Conservation (phyloP, 1,140 invertebrate species). For the Pemphigus obesinymphae region DNA sequence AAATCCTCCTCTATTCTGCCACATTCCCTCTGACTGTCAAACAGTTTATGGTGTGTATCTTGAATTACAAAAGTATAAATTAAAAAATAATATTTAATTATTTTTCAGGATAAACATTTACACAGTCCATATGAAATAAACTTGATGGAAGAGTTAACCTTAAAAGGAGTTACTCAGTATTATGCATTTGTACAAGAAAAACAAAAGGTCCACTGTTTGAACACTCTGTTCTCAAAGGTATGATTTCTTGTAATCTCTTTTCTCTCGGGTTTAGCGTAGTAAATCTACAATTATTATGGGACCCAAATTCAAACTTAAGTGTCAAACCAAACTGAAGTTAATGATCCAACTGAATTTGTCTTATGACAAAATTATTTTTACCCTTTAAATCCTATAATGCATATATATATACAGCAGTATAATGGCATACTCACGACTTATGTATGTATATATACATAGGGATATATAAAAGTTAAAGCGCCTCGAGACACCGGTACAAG, state of each 20-base stretch:
- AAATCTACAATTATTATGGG: no score
- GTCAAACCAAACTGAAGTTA: no score
- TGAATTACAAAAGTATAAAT: background rate
- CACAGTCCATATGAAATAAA: conserved; percentile 98
- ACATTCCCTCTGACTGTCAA: conserved; percentile 99
- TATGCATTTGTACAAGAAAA: conserved; percentile 99
- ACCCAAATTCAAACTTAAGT: no score
- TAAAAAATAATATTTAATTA: background rate
- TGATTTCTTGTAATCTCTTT: conserved; percentile 45
- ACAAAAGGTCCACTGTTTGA: conserved; percentile 99
- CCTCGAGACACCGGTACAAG: no score
- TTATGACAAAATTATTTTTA: no score
- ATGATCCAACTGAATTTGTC: no score
- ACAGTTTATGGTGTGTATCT: conserved; percentile 79
- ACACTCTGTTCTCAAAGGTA: conserved; percentile 98
- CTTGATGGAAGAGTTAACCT: conserved; percentile 98
- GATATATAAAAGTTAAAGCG: no score
- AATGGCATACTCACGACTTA: no score
- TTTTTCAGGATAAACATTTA: conserved; percentile 78
- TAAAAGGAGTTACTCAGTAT: conserved; percentile 99
- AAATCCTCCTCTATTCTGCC: conserved; percentile 97
- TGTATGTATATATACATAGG: no score
- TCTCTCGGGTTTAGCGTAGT: no score
- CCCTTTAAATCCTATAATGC: no score
- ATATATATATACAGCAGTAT: no score